Conservation (phyloP, 1,140 invertebrate species). For the Choristoneura fumiferana region DNA sequence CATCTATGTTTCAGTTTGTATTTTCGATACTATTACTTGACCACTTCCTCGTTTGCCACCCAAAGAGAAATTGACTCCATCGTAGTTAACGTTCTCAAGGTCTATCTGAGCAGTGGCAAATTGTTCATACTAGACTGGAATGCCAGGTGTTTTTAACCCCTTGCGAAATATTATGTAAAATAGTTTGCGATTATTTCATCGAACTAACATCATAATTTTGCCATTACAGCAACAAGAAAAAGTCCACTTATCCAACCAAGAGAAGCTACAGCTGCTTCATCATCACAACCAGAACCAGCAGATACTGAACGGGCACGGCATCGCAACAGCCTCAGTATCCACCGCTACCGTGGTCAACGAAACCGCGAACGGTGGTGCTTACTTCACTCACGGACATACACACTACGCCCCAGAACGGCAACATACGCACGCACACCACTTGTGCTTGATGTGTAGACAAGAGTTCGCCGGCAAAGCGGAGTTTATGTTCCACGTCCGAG, state of each 20-base stretch:
- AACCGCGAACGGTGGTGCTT: conserved; percentile 45
- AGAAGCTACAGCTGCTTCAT: conserved; percentile 73
- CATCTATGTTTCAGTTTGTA: too few species aligned
- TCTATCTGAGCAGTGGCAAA: too few species aligned
- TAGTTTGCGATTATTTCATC: too few species aligned
- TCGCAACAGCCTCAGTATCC: conserved; percentile 63
- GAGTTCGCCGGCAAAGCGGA: conserved; percentile 83
- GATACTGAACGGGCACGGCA: conserved; percentile 68
- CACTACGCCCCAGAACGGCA: conserved; percentile 72
- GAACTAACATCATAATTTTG: too few species aligned
- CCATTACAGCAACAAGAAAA: conserved; percentile 66
- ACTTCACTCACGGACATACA: conserved; percentile 71
- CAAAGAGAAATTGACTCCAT: too few species aligned
- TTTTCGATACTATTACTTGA: too few species aligned
- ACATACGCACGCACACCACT: conserved; percentile 76
- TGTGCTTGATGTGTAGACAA: conserved; percentile 83
- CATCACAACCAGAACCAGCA: conserved; percentile 79
- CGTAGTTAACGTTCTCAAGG: too few species aligned
- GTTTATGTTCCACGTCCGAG: conserved; percentile 84
- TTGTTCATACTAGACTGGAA: too few species aligned
- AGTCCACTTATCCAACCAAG: conserved; percentile 72
- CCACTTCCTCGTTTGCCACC: too few species aligned
- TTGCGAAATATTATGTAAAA: too few species aligned
- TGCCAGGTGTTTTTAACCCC: too few species aligned
- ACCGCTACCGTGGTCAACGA: conserved; percentile 69